phyloP scores from a whole-genome alignment of 2,797 vertebrate species.

The Pseudomugil tenellus region DNA sequence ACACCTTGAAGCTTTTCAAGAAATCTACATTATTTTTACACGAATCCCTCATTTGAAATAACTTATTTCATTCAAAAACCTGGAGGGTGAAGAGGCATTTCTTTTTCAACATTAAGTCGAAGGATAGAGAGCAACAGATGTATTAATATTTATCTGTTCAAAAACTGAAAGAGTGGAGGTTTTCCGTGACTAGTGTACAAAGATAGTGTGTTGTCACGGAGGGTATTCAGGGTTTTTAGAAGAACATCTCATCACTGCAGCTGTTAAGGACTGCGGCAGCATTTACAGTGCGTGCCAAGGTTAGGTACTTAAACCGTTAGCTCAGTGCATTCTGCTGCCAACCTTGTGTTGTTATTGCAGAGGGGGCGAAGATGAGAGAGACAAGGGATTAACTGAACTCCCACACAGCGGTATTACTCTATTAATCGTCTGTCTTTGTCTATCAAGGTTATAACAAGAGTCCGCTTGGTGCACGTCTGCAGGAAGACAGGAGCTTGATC shows the following conservation, averaged over 20 bases:
- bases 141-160: slow-evolving; percentile 3
- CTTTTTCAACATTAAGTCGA: background rate
- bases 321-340: slow-evolving; percentile 46
- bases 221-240: slow-evolving; percentile 37
- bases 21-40: slow-evolving; percentile 12
- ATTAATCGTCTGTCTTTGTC: slow-evolving; percentile 66
- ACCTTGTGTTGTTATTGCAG: slow-evolving; percentile 60
- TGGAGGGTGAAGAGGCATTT: background rate
- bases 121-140: slow-evolving; percentile 19
- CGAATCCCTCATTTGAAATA: slow-evolving; percentile 3
- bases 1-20: slow-evolving; percentile 1
- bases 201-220: slow-evolving; percentile 23
- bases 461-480: slow-evolving; percentile 27
- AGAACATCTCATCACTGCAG: slow-evolving; percentile 31
- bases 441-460: slow-evolving; percentile 65
- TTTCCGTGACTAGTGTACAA: slow-evolving; percentile 18
- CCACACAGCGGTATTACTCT: slow-evolving; percentile 57
- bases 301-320: slow-evolving; percentile 59
- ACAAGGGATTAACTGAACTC: slow-evolving; percentile 60
- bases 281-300: slow-evolving; percentile 52
- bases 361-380: slow-evolving; percentile 53
- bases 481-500: slow-evolving; percentile 25
- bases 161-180: background rate
- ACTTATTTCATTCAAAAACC: slow-evolving; percentile 21
- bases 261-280: slow-evolving; percentile 40